These are phyloP conservation scores for Frankliniella fusca DNA, from an alignment of 2,888 invertebrate species.

Conservation along the genomic window DNA sequence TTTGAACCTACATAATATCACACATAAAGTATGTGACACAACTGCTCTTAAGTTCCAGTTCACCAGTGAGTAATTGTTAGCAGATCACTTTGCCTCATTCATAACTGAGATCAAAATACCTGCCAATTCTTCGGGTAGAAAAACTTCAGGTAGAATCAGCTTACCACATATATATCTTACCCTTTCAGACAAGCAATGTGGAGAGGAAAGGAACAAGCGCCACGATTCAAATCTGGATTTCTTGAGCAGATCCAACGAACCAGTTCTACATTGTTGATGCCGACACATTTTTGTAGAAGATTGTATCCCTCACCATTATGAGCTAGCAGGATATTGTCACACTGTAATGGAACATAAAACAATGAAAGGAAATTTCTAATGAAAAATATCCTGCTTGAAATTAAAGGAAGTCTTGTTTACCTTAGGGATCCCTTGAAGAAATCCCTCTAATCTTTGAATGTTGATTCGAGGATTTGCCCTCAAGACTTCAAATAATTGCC, in stretches of 20 bases:
- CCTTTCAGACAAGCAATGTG: conserved; percentile 71
- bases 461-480: conserved; percentile 64
- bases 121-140: too few species aligned
- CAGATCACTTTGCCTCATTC: not conserved
- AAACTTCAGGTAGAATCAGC: too few species aligned
- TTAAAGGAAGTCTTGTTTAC: conserved; percentile 45
- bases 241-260: conserved; percentile 63
- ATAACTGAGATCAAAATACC: not conserved
- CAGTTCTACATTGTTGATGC: conserved; percentile 64
- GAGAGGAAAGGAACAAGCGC: conserved; percentile 68
- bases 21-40: conserved; percentile 24
- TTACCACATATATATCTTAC: conserved; percentile 44
- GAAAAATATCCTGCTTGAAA: too few species aligned
- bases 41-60: not conserved
- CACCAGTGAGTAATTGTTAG: not conserved
- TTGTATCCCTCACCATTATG: conserved; percentile 67
- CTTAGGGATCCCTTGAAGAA: conserved; percentile 63
- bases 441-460: conserved; percentile 60
- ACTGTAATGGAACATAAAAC: conserved; percentile 46
- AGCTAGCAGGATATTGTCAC: conserved; percentile 63
- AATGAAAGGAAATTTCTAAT: not conserved
- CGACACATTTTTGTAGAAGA: conserved; percentile 68
- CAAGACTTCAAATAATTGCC: conserved; percentile 62
- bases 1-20: not conserved
- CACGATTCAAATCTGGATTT: conserved; percentile 62